Conservation (phyloP, 2,797 vertebrate species). For the Myotis vivesi region DNA sequence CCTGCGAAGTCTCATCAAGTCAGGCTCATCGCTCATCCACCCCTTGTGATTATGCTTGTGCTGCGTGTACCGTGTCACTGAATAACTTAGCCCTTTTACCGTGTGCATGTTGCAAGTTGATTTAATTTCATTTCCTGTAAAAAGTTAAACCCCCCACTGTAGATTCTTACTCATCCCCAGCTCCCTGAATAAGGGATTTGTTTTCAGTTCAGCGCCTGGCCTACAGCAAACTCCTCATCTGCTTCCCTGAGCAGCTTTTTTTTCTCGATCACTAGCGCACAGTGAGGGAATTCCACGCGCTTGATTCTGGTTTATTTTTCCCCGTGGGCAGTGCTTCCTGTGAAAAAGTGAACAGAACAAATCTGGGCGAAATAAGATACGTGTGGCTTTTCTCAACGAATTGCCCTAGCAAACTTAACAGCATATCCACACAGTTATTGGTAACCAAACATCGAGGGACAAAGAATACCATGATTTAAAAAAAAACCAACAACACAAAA, state of each 20-base stretch:
- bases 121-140: not conserved
- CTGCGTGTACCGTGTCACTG: accelerated
- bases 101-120: not conserved
- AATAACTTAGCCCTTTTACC: not conserved
- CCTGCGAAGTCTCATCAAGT: not conserved
- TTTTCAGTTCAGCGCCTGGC: not conserved
- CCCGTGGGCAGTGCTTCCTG: not conserved
- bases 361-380: not conserved
- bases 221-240: not conserved
- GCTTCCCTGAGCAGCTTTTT: not conserved
- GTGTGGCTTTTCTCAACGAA: not conserved
- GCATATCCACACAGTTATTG: slow-evolving; percentile 70
- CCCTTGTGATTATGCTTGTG: accelerated
- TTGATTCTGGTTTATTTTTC: not conserved
- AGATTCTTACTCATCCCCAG: not conserved
- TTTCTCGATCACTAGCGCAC: accelerated
- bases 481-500: too few relatives aligned
- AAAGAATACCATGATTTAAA: not conserved
- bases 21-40: accelerated
- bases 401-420: slow-evolving; percentile 63
- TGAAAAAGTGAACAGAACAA: not conserved
- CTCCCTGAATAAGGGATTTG: not conserved
- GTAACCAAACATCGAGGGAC: slow-evolving; percentile 59
- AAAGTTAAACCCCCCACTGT: not conserved
- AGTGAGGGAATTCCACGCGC: not conserved